phyloP scores from a whole-genome alignment of 2,797 vertebrate genomes.

The Dipus sagitta region DNA sequence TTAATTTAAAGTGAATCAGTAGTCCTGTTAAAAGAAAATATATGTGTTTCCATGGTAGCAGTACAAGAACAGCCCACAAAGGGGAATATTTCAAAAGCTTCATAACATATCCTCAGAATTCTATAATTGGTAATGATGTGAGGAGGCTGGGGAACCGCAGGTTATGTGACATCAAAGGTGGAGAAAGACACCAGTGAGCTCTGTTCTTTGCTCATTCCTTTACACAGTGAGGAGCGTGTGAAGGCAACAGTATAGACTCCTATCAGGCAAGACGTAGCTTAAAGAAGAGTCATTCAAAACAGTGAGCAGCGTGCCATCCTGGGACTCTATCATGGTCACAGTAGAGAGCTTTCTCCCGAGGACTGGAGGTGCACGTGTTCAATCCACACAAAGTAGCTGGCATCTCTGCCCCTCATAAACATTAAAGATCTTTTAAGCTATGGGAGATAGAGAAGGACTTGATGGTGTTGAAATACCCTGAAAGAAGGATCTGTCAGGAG shows the following conservation, averaged over 20 bases:
- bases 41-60: conserved; percentile 65
- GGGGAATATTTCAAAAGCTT: conserved; percentile 62
- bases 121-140: conserved; percentile 45
- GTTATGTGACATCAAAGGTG: neutral
- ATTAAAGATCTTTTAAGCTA: neutral
- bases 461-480: conserved; percentile 6
- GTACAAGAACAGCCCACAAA: conserved; percentile 17
- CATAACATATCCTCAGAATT: conserved; percentile 43
- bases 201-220: neutral
- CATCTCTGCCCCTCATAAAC: neutral
- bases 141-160: neutral
- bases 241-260: neutral
- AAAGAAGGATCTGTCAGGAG: neutral
- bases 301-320: neutral
- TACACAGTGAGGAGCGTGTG: neutral
- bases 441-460: neutral
- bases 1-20: conserved; percentile 63
- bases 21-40: conserved; percentile 50
- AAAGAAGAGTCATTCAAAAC: conserved; percentile 43
- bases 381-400: neutral
- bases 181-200: neutral
- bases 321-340: neutral
- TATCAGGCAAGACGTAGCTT: neutral
- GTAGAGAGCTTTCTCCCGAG: neutral
- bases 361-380: neutral